These are phyloP conservation scores for Allochrocebus solatus DNA, from an alignment of 2,797 vertebrate genomes.

Conservation along the genomic window DNA sequence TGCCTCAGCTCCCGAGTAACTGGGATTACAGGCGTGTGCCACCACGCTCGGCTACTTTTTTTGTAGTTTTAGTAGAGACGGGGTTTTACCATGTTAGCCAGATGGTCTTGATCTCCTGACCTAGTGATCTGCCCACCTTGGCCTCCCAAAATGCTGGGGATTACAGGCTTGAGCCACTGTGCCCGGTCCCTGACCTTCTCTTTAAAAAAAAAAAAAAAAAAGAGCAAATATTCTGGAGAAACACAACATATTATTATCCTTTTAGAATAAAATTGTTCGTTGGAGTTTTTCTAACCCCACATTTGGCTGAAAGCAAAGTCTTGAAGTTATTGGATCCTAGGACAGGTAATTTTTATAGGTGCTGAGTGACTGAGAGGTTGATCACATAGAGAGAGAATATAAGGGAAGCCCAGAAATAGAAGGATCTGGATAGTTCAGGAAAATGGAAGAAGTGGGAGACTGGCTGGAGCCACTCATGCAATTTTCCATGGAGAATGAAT, in stretches of 20 bases:
- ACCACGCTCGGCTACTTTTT: no score
- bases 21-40: no score
- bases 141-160: no score
- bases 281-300: background rate
- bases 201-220: background rate
- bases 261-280: background rate
- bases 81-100: no score
- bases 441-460: background rate
- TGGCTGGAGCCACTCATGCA: background rate
- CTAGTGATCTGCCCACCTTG: no score
- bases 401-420: background rate
- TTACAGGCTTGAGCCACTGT: no score
- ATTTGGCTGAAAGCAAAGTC: background rate
- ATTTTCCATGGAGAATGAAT: background rate
- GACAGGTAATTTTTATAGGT: background rate
- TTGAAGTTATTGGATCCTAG: background rate
- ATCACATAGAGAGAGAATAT: background rate
- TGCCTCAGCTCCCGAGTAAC: no score
- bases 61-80: no score
- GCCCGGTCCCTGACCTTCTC: background rate
- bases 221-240: background rate
- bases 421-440: background rate
- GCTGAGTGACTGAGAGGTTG: background rate
- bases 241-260: background rate
- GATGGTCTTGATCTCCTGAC: no score